A percentile compares a stretch with the other conserved stretches of the same genome.
These are phyloP conservation scores for Drosophila azteca DNA, from an alignment of 1,140 invertebrate species.

Conservation along the genomic window DNA sequence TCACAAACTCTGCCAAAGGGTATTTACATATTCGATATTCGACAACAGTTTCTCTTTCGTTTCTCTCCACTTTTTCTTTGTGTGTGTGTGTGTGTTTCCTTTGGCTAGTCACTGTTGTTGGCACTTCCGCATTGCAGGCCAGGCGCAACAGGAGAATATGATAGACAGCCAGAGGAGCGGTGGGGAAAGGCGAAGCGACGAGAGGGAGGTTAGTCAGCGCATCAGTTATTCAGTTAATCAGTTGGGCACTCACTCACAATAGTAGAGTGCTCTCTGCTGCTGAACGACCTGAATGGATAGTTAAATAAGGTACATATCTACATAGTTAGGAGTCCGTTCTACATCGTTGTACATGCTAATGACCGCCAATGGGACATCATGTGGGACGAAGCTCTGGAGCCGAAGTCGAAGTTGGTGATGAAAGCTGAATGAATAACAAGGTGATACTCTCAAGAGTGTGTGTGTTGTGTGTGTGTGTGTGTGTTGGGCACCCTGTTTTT, in stretches of 20 bases:
- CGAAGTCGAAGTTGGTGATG: conserved; percentile 16
- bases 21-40: too few relatives aligned
- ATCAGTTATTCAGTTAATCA: conserved; percentile 42
- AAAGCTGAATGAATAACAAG: conserved; percentile 3
- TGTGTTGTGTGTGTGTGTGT: too few relatives aligned
- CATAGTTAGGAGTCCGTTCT: conserved; percentile 44
- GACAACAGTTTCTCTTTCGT: too few relatives aligned
- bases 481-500: too few relatives aligned
- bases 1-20: too few relatives aligned
- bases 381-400: conserved; percentile 15
- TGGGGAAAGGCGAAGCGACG: not conserved
- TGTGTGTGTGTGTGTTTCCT: not conserved
- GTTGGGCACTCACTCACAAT: conserved; percentile 33
- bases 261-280: not conserved
- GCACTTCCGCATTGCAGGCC: conserved; percentile 52
- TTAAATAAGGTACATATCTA: conserved; percentile 18
- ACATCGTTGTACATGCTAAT: conserved; percentile 61
- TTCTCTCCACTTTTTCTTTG: too few relatives aligned
- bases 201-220: conserved; percentile 32
- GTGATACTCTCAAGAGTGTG: not conserved
- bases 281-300: conserved; percentile 16
- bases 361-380: conserved; percentile 24
- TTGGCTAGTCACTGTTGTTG: conserved; percentile 32
- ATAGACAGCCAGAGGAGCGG: not conserved
- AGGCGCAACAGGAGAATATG: conserved; percentile 7